Base-by-base conservation (phyloP, 2,113 vertebrate species). In the Prochilodus magdalenae region DNA sequence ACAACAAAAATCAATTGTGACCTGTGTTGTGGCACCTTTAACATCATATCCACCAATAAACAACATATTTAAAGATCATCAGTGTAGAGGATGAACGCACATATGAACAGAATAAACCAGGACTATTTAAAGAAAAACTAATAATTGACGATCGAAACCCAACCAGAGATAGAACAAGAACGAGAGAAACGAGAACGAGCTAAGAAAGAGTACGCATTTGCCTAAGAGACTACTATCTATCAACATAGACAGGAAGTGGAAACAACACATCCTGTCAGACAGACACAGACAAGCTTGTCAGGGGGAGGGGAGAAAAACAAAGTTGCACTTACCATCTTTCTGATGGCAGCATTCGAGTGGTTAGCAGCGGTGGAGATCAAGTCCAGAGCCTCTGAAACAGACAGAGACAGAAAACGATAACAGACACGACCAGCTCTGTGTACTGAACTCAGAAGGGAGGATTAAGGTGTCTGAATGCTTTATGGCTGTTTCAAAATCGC, bases 281-380 rank as follows among this genome's bases (percentile, higher is more conserved):
- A 74, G 59, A 40, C 30, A 40, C 13, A 60, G 29, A 40, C 12
- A 40, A 73, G 73, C 65, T 36, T 51, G 4, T 55, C 11, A 40
- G 5, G 40, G 24, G 36, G 40, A 16, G 16, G 33, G 29, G 59
- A 6, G 26, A 51, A 22, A 18, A 74, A 24, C 51, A 73, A 0
- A 55, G 33, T 29, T 29, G 24, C 22, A 53, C 91, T 95, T 86
- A 99, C 98, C 97, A 98, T 98, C 91, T 99, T 99, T 76, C 95
- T 94, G 87, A 99, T 99, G 82, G 97, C 97, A 18, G 97, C 96
- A 0, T 99, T 99, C 18, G 98, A 99, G 84, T 99, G 98, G 89
- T 98, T 97, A 0, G 98, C 97, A 47, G 98, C 98, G 0, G 96
- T 99, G 5, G 98, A 96, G 86, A 99, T 99, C n/a, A 99, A 94